These are phyloP conservation scores for Paracyclopina nana DNA, from an alignment of 1,140 invertebrate genomes.

Conservation along the genomic window DNA sequence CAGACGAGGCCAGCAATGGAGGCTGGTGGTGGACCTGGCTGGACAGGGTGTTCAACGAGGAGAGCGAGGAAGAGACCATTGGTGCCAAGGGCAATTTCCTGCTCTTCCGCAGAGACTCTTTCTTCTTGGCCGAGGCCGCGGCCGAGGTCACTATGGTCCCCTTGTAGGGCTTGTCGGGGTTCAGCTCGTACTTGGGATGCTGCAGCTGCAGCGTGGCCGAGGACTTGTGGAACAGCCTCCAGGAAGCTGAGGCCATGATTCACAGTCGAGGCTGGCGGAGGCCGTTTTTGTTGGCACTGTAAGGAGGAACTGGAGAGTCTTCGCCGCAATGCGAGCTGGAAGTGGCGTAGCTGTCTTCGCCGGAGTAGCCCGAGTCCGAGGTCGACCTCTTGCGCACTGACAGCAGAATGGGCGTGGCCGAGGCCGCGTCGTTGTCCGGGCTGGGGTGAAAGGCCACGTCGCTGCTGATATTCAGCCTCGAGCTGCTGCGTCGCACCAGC, in stretches of 20 bases:
- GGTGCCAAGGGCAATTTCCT: too few relatives aligned
- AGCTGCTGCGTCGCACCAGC: too few relatives aligned
- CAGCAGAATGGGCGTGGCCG: background rate
- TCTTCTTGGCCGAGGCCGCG: too few relatives aligned
- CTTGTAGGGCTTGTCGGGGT: background rate
- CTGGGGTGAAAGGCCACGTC: too few relatives aligned
- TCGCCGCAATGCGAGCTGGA: too few relatives aligned
- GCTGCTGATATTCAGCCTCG: too few relatives aligned
- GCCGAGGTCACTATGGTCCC: too few relatives aligned
- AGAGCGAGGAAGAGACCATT: background rate
- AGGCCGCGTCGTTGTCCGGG: too few relatives aligned
- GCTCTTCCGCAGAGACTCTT: too few relatives aligned
- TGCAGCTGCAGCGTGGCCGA: background rate
- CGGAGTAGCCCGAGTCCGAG: background rate
- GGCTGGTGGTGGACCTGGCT: background rate
- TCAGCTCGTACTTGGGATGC: background rate
- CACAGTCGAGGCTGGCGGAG: background rate
- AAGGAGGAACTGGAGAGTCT: background rate
- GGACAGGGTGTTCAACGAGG: background rate
- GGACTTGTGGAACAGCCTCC: slow-evolving; percentile 1
- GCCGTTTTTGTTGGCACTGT: too few relatives aligned
- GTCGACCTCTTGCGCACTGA: background rate
- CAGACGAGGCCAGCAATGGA: too few relatives aligned
- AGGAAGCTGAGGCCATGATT: background rate
- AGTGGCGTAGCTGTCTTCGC: background rate